A percentile compares a stretch with the other conserved stretches of the same genome.
Evolutionary conservation across 2,797 vertebrate genomes (phyloP).

Genomic region (Cyclopterus lumpus): DNA sequence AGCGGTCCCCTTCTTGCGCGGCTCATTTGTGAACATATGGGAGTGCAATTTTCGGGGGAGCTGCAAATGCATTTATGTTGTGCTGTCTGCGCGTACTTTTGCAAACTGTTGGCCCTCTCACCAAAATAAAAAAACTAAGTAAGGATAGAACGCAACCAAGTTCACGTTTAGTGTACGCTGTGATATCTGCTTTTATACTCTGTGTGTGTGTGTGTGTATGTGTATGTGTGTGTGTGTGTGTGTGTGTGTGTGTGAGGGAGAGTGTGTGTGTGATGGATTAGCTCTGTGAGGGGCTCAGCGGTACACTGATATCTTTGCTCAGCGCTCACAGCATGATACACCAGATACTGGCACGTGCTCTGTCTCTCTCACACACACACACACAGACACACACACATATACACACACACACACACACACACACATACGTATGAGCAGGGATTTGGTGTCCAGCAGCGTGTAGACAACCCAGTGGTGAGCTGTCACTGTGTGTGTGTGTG

Average conservation of each 20-base stretch:
- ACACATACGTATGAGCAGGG: slow-evolving; percentile 54
- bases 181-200: slow-evolving; percentile 34
- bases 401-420: background rate
- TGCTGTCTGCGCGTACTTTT: background rate
- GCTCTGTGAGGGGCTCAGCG: slow-evolving; percentile 75
- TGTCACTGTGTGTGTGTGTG: slow-evolving; percentile 51
- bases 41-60: background rate
- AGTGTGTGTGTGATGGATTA: slow-evolving; percentile 74
- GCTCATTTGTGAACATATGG: slow-evolving; percentile 15
- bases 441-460: slow-evolving; percentile 77
- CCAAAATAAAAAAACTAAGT: background rate
- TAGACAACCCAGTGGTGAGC: slow-evolving; percentile 71
- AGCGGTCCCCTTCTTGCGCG: background rate
- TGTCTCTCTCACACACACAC: slow-evolving; percentile 1
- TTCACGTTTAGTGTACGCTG: background rate
- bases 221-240: slow-evolving; percentile 48
- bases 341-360: slow-evolving; percentile 73
- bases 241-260: slow-evolving; percentile 15
- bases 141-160: background rate
- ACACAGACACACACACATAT: slow-evolving; percentile 37
- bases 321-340: slow-evolving; percentile 76
- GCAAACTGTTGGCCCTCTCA: slow-evolving; percentile 1
- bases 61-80: background rate
- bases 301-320: slow-evolving; percentile 83
- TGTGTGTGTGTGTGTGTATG: slow-evolving; percentile 36